These are phyloP conservation scores for Nyctibius grandis DNA, from an alignment of 2,797 vertebrate genomes.

Conservation along the genomic window DNA sequence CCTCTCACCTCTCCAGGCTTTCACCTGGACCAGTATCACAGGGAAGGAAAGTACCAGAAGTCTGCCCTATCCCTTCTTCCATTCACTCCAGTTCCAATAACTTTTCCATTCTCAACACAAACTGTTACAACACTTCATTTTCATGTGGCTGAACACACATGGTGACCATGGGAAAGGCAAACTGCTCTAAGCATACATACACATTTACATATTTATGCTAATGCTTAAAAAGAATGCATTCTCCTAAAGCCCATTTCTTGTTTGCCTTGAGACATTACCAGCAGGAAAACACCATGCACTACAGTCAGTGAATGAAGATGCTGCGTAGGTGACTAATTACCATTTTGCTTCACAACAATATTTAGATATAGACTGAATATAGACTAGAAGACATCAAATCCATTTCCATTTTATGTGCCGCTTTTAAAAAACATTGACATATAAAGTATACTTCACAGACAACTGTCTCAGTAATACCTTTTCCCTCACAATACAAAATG, in stretches of 20 bases:
- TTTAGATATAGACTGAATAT: background rate
- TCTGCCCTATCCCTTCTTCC: background rate
- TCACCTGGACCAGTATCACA: background rate
- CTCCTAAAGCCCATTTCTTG: background rate
- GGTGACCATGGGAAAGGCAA: slow-evolving; percentile 19
- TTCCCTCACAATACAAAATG: background rate
- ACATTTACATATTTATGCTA: background rate
- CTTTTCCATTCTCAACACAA: background rate
- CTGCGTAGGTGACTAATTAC: slow-evolving; percentile 45
- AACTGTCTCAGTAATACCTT: background rate
- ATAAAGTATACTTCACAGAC: background rate
- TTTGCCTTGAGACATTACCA: slow-evolving; percentile 26
- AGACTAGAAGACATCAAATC: background rate
- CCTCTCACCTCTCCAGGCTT: background rate
- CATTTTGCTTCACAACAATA: background rate
- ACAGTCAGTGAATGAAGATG: slow-evolving; percentile 41
- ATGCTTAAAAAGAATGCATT: slow-evolving; percentile 15
- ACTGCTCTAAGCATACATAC: background rate
- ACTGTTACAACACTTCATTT: background rate
- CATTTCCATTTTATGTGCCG: background rate
- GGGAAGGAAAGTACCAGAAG: background rate
- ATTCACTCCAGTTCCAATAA: background rate
- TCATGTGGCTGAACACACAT: background rate
- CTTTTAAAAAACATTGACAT: background rate
- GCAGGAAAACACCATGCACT: background rate